Conservation (phyloP, 2,113 vertebrate species). For the Psammodynastes pulverulentus region DNA sequence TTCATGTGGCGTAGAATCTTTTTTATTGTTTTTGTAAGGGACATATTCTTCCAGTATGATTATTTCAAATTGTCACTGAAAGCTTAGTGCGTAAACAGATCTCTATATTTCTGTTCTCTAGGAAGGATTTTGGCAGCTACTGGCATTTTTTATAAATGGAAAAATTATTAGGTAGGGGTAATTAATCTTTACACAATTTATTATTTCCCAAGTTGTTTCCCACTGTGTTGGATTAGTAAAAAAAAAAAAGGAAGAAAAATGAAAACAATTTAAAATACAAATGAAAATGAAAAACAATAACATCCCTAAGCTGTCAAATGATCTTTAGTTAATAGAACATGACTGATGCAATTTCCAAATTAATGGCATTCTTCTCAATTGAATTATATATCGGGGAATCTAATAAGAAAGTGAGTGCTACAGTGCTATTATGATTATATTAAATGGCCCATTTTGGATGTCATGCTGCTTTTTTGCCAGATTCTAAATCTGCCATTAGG, state of each 20-base stretch:
- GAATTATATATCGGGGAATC: background rate
- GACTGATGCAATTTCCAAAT: background rate
- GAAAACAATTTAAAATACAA: background rate
- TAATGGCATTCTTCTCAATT: background rate
- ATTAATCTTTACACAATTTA: background rate
- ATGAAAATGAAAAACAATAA: constrained; percentile 17
- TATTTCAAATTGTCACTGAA: constrained; percentile 1
- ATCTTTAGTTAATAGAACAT: constrained; percentile 10
- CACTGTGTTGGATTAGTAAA: background rate
- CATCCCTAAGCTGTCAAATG: background rate
- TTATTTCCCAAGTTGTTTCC: background rate
- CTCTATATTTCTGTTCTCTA: background rate
- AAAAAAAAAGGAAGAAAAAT: background rate
- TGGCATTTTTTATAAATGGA: background rate
- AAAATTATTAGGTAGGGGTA: constrained; percentile 9
- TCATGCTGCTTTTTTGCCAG: background rate
- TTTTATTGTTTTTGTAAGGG: background rate
- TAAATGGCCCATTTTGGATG: background rate
- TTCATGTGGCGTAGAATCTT: background rate
- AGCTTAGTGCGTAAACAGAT: background rate
- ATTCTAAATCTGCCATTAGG: background rate
- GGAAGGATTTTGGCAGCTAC: background rate
- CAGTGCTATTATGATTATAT: background rate
- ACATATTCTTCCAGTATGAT: background rate
- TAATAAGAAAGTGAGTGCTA: background rate